phyloP scores from a whole-genome alignment of 2,797 vertebrate species.

The Discoglossus pictus region DNA sequence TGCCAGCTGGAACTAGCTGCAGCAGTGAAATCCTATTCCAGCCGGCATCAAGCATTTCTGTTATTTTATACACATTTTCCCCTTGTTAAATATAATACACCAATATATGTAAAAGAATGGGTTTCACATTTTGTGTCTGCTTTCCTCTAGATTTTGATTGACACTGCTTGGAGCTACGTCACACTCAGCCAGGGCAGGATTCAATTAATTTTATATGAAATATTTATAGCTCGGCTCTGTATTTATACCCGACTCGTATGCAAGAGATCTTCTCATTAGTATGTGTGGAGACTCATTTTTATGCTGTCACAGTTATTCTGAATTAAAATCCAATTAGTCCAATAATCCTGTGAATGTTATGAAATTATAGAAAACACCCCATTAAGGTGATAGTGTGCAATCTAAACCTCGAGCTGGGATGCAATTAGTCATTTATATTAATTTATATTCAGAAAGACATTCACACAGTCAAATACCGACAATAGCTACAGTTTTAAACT shows the following conservation, averaged over 20 bases:
- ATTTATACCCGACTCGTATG: slow-evolving; percentile 81
- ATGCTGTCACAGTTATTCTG: slow-evolving; percentile 78
- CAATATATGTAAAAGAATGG: slow-evolving; percentile 3
- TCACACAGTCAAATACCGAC: slow-evolving; percentile 19
- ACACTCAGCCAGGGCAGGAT: slow-evolving; percentile 71
- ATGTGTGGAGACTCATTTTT: slow-evolving; percentile 89
- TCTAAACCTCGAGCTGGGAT: slow-evolving; percentile 40
- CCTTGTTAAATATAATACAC: slow-evolving; percentile 13
- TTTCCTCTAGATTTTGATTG: slow-evolving; percentile 66
- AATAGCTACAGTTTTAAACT: background rate
- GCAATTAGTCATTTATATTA: slow-evolving; percentile 43
- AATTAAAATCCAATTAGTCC: slow-evolving; percentile 85
- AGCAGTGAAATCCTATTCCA: slow-evolving; percentile 51
- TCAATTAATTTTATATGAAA: slow-evolving; percentile 84
- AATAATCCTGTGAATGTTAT: slow-evolving; percentile 77
- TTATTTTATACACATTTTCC: slow-evolving; percentile 1
- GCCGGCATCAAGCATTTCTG: slow-evolving; percentile 44
- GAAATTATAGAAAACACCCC: slow-evolving; percentile 76
- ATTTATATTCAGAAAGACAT: slow-evolving; percentile 47
- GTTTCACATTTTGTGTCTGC: slow-evolving; percentile 15
- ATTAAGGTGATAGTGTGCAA: slow-evolving; percentile 68
- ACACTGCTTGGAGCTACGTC: slow-evolving; percentile 68
- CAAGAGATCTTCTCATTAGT: slow-evolving; percentile 92
- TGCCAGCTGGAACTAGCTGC: slow-evolving; percentile 69
- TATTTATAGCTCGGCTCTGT: slow-evolving; percentile 82